phyloP scores from a whole-genome alignment of 2,113 vertebrate genomes.

The Cephalopholis sonnerati region DNA sequence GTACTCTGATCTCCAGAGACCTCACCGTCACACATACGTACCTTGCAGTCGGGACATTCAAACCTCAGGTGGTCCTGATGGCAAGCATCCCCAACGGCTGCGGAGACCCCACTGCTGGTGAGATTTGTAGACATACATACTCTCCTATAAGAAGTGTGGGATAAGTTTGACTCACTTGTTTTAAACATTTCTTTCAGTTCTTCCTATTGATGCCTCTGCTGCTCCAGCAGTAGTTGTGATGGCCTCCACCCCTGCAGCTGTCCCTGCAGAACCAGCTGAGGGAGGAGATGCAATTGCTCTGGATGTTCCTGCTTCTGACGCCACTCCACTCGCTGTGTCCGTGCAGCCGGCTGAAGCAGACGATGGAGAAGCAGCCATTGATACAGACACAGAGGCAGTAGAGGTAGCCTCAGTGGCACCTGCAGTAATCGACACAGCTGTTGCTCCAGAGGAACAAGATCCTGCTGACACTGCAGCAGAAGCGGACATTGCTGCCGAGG shows the following conservation, averaged over 20 bases:
- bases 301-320: conserved; percentile 68
- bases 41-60: conserved; percentile 83
- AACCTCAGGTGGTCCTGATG: conserved; percentile 89
- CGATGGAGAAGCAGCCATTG: conserved; percentile 32
- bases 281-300: conserved; percentile 58
- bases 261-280: conserved; percentile 43
- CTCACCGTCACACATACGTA: conserved; percentile 91
- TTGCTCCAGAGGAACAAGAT: conserved; percentile 16
- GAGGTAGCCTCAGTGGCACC: conserved; percentile 59
- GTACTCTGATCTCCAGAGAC: conserved; percentile 92
- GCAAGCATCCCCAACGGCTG: conserved; percentile 91
- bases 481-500: conserved; percentile 29
- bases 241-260: conserved; percentile 57
- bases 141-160: not conserved
- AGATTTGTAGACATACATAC: conserved; percentile 17
- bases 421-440: conserved; percentile 53
- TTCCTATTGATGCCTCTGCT: conserved; percentile 54
- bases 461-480: conserved; percentile 26
- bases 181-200: conserved; percentile 40
- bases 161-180: conserved; percentile 2
- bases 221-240: conserved; percentile 65
- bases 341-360: conserved; percentile 62
- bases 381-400: conserved; percentile 29
- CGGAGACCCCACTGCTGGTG: conserved; percentile 78
- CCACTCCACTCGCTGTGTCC: conserved; percentile 63